Base-by-base conservation (phyloP, 2,888 invertebrate genomes). In the Hecatera dysodea region DNA sequence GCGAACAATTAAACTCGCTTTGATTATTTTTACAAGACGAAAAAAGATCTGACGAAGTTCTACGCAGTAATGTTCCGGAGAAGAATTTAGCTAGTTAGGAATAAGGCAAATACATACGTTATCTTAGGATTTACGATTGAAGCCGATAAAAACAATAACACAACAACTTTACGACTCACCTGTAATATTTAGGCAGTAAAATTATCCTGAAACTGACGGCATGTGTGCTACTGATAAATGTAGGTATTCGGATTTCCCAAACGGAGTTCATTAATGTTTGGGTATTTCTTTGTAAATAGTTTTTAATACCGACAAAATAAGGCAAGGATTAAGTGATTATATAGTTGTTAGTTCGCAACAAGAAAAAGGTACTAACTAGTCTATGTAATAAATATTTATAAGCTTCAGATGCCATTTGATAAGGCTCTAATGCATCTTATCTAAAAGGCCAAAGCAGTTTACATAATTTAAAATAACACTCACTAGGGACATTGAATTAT, bases 1-100 rank as follows among this genome's bases (percentile, higher is more conserved):
- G 88, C 83, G 90, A 91, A 92, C 92, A 93, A 94, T 94, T 92
- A 93, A 92, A 90, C 78, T 72, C 82, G 75, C 81, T 87, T 88
- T 90, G 91, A 90, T 93, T 93, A 91, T 94, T 90, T 93, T 91
- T 76, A 78, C 85, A 89, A 89, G 87, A 89, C 90, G 84, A 89
- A 91, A 93, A 92, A 91, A 92, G 90, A 91, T 84, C 88, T 83
- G 83, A 78, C 77, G 83, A 36, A 79, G 62, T 68, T 84, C 75
- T 90, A 86, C 87, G 88, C 88, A 86, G 82, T 44, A 52, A 53
- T 66, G 59, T 81, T 78, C 69, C 61, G 57, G 62, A 27, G 66
- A 82, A 79, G 64, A 70, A 65, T 50, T 78, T 66, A 9, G 57
- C 59, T 71, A 56, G 64, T 60, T 44, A 67, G 52, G 63, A 71